phyloP scores from a whole-genome alignment of 2,113 vertebrate species.

The Chionodraco myersi region DNA sequence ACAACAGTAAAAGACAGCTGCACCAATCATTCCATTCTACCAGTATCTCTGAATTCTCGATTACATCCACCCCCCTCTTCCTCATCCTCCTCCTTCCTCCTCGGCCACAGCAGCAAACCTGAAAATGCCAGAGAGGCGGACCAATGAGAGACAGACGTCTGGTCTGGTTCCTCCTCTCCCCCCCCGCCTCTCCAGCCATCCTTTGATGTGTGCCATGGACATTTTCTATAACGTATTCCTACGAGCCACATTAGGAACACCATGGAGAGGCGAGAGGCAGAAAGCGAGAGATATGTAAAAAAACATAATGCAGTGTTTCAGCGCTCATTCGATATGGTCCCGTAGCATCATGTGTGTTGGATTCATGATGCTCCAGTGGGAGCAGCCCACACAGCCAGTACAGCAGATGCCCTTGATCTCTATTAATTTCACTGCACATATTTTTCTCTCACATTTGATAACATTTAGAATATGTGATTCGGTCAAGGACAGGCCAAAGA shows the following conservation, averaged over 20 bases:
- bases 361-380: conserved; percentile 34
- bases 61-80: conserved; percentile 45
- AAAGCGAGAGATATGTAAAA: conserved; percentile 27
- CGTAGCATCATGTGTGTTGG: conserved; percentile 35
- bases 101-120: conserved; percentile 61
- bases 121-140: conserved; percentile 68
- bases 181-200: conserved; percentile 36
- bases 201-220: conserved; percentile 74
- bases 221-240: conserved; percentile 73
- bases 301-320: conserved; percentile 62
- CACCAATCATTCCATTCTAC: conserved; percentile 65
- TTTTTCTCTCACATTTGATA: conserved; percentile 8
- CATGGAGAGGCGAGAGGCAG: conserved; percentile 24
- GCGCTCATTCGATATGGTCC: conserved; percentile 37
- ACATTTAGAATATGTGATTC: conserved; percentile 45
- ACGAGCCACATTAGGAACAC: conserved; percentile 36
- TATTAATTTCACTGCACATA: conserved; percentile 7
- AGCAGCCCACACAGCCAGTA: conserved; percentile 36
- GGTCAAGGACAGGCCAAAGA: conserved; percentile 74
- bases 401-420: conserved; percentile 45
- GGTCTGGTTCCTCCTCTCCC: conserved; percentile 39
- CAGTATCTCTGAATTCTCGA: conserved; percentile 75
- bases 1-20: conserved; percentile 55
- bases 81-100: conserved; percentile 28
- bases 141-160: conserved; percentile 78